These are phyloP conservation scores for Australoheros facetus DNA, from an alignment of 2,797 vertebrate species.

Conservation along the genomic window DNA sequence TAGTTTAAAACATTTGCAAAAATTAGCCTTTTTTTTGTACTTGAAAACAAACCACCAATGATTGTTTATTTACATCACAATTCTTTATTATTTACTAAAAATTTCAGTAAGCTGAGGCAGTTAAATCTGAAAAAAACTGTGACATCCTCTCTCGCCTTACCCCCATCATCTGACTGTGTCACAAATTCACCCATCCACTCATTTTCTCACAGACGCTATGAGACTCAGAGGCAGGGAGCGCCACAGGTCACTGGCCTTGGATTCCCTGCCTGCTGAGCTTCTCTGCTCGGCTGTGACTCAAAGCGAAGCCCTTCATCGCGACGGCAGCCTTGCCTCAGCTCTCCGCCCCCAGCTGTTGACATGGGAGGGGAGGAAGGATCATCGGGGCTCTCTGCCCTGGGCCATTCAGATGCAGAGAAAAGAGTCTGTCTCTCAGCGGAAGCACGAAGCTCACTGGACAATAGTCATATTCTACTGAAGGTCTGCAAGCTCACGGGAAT, in stretches of 20 bases:
- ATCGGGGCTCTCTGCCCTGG: constrained; percentile 33
- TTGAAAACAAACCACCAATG: too few relatives aligned
- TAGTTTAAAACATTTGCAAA: too few relatives aligned
- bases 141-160: background rate
- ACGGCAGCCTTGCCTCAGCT: constrained; percentile 32
- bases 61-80: too few relatives aligned
- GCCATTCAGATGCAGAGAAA: constrained; percentile 57
- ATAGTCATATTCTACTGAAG: constrained; percentile 69
- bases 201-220: constrained; percentile 36
- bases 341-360: constrained; percentile 57
- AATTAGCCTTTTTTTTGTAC: too few relatives aligned
- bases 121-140: constrained; percentile 23
- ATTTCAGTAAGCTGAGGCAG: background rate
- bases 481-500: constrained; percentile 28
- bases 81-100: background rate
- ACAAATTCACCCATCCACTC: constrained; percentile 33
- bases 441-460: constrained; percentile 58
- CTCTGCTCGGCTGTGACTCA: constrained; percentile 45
- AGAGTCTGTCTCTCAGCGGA: constrained; percentile 63
- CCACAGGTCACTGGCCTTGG: constrained; percentile 56
- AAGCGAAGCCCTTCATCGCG: constrained; percentile 43
- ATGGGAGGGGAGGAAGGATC: constrained; percentile 29
- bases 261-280: constrained; percentile 35
- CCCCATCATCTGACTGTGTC: constrained; percentile 59
- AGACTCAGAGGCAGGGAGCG: constrained; percentile 24